A percentile compares a stretch with the other conserved stretches of the same genome.
These are phyloP conservation scores for Volucella bombylans DNA, from an alignment of 2,888 invertebrate genomes.

Conservation along the genomic window DNA sequence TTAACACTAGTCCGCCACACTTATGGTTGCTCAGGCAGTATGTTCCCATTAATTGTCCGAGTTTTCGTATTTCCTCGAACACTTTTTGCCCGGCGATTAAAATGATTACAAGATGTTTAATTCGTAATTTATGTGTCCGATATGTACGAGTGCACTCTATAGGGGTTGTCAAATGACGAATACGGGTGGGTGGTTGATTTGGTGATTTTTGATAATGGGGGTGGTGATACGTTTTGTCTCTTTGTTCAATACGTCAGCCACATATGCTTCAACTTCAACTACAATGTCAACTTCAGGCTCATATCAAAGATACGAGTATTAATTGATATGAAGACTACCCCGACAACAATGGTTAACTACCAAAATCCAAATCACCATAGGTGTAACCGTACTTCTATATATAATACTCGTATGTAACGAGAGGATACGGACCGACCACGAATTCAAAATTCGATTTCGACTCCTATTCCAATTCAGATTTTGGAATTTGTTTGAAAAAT, in stretches of 20 bases:
- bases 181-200: too few relatives aligned
- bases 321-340: conserved; percentile 39
- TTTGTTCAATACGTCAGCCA: conserved; percentile 11
- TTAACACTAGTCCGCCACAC: conserved; percentile 52
- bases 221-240: conserved; percentile 45
- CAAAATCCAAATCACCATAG: not conserved
- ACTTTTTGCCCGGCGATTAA: conserved; percentile 17
- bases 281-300: conserved; percentile 3
- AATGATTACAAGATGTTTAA: conserved; percentile 36
- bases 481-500: not conserved
- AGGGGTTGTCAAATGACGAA: not conserved
- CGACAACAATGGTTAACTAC: too few relatives aligned
- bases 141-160: not conserved
- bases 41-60: conserved; percentile 1
- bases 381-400: not conserved
- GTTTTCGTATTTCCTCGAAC: conserved; percentile 12
- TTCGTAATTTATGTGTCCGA: conserved; percentile 20
- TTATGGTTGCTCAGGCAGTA: conserved; percentile 42
- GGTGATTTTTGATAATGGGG: not conserved
- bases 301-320: conserved; percentile 26
- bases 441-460: too few relatives aligned
- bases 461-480: too few relatives aligned
- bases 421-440: too few relatives aligned
- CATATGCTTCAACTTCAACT: conserved; percentile 19
- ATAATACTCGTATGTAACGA: not conserved